Base-by-base conservation (phyloP, 2,888 invertebrate genomes). In the Watsonalla binaria region DNA sequence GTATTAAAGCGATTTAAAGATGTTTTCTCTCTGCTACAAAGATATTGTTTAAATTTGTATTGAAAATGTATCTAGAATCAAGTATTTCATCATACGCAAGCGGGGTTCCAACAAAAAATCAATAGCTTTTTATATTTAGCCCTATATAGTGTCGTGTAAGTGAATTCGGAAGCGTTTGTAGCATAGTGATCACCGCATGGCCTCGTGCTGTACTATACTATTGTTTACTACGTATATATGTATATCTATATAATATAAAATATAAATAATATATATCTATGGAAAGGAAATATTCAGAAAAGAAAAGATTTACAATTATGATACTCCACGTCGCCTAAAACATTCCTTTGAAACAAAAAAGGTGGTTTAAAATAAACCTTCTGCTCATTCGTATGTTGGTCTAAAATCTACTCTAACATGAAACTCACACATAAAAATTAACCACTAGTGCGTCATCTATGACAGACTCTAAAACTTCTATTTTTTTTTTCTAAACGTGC, bases 401-500 rank as follows among this genome's bases (percentile, higher is more conserved):
- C 72, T 78, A 78, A 63, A 63, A 63, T 70, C 74, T 76, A 82
- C 80, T 67, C 78, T 82, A 80, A 82, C 79, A 84, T 69, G 77
- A 63, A 70, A 75, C 67, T 74, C 73, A 86, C 82, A 86, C 80
- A 86, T 72, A 82, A 76, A 75, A 73, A 49, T 49, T 77, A 77
- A 74, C 66, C 75, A 82, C 83, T 86, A 86, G 82, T 82, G 82
- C 81, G 82, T 62, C 68, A 65, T 76, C 84, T 84, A 82, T 72
- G 59, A 70, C 71, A 73, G 73, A 65, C 67, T 70, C 76, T 82
- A 82, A 76, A 63, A 73, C 74, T 66, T 68, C 80, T 84, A 85
- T 72, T 69, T 67, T 72, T 39, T 39, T 74, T 77, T 75, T 68
- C 80, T 82, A 84, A 84, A 84, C 90, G 90, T 90, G 90, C 90